Evolutionary conservation across 2,888 invertebrate species (phyloP).

Genomic region (Pachydiplax longipennis): DNA sequence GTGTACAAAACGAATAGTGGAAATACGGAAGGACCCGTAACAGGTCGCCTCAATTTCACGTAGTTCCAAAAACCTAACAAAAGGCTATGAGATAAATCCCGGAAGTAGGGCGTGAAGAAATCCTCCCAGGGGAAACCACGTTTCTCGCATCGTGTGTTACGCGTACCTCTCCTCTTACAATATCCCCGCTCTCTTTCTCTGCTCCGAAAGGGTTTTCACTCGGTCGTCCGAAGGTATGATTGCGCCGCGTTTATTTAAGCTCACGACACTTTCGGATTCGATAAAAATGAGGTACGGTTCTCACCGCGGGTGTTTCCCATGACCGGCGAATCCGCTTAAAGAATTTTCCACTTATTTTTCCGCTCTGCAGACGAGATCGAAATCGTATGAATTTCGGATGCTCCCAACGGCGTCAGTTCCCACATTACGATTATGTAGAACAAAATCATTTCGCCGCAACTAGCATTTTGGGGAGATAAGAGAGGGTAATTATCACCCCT

Average conservation of each 20-base stretch:
- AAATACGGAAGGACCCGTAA: neutral
- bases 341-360: neutral
- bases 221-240: neutral
- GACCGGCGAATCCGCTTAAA: neutral
- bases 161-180: neutral
- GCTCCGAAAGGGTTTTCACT: neutral
- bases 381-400: neutral
- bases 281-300: neutral
- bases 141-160: neutral
- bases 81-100: neutral
- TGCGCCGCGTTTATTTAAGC: neutral
- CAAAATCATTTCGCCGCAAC: neutral
- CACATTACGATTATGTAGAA: neutral
- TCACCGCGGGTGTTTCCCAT: neutral
- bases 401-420: neutral
- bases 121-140: neutral
- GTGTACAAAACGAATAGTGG: neutral
- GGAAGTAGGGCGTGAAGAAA: constrained; percentile 1
- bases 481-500: neutral
- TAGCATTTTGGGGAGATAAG: neutral
- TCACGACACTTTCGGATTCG: neutral
- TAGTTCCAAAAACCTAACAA: neutral
- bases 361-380: neutral
- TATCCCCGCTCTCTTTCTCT: neutral
- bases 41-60: neutral